These are phyloP conservation scores for Canis aureus DNA, from an alignment of 2,113 vertebrate genomes.

Conservation along the genomic window DNA sequence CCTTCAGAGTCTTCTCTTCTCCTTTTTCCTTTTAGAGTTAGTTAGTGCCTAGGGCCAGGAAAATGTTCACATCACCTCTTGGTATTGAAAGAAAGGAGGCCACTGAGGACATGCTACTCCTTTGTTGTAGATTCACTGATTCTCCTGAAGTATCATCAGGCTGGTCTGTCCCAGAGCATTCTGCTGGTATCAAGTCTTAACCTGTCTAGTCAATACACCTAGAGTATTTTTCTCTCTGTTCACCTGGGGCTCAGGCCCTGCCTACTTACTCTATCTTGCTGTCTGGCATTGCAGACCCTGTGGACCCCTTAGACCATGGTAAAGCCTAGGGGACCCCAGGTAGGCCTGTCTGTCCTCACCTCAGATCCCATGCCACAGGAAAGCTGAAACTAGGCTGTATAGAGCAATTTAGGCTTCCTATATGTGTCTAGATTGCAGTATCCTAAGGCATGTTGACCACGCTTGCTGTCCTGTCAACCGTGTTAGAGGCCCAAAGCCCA, in stretches of 20 bases:
- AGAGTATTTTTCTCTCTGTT: no score
- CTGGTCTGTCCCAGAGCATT: not conserved
- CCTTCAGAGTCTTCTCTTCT: not conserved
- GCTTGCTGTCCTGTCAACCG: not conserved
- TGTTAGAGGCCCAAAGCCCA: not conserved
- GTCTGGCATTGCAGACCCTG: not conserved
- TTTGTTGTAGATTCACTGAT: not conserved
- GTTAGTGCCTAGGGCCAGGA: no score
- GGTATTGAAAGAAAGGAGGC: not conserved
- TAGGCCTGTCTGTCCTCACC: not conserved
- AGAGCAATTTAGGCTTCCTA: fast-evolving
- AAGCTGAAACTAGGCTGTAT: not conserved
- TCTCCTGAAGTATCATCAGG: not conserved
- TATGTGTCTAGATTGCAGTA: not conserved
- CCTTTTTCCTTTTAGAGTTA: not conserved
- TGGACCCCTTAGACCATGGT: not conserved
- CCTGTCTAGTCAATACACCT: not conserved
- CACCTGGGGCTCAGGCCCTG: not conserved
- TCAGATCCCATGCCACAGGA: not conserved
- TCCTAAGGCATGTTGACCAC: not conserved
- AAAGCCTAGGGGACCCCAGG: not conserved
- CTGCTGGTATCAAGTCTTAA: not conserved
- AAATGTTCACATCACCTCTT: not conserved
- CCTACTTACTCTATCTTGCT: not conserved
- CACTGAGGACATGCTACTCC: not conserved